Base-by-base conservation (phyloP, 2,113 vertebrate species). In the Cyanoramphus novaezelandiae region DNA sequence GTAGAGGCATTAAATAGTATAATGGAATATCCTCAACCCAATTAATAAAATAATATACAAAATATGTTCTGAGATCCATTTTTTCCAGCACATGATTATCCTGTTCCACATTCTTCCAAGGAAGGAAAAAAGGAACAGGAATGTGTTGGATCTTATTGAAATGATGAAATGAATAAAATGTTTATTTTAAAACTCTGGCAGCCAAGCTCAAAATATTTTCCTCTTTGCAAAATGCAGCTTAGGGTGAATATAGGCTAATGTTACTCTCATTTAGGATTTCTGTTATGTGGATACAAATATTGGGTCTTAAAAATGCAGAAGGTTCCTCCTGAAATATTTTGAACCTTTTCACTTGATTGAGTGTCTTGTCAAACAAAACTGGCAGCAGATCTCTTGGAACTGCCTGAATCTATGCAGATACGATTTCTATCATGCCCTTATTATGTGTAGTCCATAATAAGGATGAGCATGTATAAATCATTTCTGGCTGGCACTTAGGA, bases 401-500 rank as follows among this genome's bases (percentile, higher is more conserved):
- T 98, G 98, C 98, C 98, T 97, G 97, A 98, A 98, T 98, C 98
- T 98, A 98, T 98, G 97, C 97, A 98, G 98, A 98, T 98, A 98
- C 64, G 97, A 98, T 98, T 98, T 98, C 97, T 98, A 98, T 98
- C 98, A 98, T 97, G 96, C 97, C 97, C 98, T 98, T 97, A 98
- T 98, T 98, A 98, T 98, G 97, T 98, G 97, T 97, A 98, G 97
- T 95, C 98, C 98, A 97, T 98, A 98, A 98, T 97, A 98, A 98
- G 97, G 97, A 97, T 96, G 96, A 98, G 93, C 97, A 93, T 88
- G 90, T 98, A 98, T 98, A 98, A 98, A 98, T 98, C 97, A 98
- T 98, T 90, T 91, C 96, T 88, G 94, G 91, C 92, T 98, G 97
- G 98, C 97, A 98, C 97, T 97, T 98, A 96, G 97, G 97, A 98